Evolutionary conservation across 1,140 invertebrate species (phyloP), one percentile per base, ranked within the genome.

Genomic region (Carposina sasakii): DNA sequence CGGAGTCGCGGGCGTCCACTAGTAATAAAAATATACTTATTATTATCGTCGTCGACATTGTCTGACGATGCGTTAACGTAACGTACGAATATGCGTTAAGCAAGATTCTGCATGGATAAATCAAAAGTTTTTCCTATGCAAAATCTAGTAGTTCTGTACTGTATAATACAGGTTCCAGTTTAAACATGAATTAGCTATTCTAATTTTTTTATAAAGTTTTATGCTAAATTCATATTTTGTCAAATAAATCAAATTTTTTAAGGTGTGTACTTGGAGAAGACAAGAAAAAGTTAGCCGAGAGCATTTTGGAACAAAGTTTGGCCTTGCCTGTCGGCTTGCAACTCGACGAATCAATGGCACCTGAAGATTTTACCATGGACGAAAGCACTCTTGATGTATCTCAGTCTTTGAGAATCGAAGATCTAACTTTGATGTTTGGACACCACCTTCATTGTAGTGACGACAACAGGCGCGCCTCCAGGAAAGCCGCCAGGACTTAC

Each of bases 221-320:
- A 20, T 3, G 22, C 2, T 20, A 21, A 3, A 20, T 13, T 28
- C 1, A 15, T 34, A 33, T 33, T 31, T 30, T 13, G 8, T 21
- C 19, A 17, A 8, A 10, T 12, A 28, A 28, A 28, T 28, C 12
- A 28, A 28, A 6, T 22, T 52, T 57, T 69, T 67, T 31, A 54
- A 86, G 83, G 53, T 86, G 85, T 60, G 79, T 86, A 3, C 57
- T 86, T 9, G 81, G 82, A 1, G 81, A 85, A 52, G 85, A 86
- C 21, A 86, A 86, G 50, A 75, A 85, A 54, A 83, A 77, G 39
- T 67, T 85, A 39, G 83, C 83, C 15, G 74, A 85, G 70, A 84
- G 77, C 66, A 78, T 86, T 36, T 57, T 86, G 52, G 83, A 86
- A 52, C 83, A 85, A 71, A 84, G 81, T 47, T 56, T 86, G 44